Percentiles rank a stretch among this genome's conserved stretches.
These are phyloP conservation scores for Siniperca undulata DNA, from an alignment of 2,797 vertebrate genomes.

Conservation along the genomic window DNA sequence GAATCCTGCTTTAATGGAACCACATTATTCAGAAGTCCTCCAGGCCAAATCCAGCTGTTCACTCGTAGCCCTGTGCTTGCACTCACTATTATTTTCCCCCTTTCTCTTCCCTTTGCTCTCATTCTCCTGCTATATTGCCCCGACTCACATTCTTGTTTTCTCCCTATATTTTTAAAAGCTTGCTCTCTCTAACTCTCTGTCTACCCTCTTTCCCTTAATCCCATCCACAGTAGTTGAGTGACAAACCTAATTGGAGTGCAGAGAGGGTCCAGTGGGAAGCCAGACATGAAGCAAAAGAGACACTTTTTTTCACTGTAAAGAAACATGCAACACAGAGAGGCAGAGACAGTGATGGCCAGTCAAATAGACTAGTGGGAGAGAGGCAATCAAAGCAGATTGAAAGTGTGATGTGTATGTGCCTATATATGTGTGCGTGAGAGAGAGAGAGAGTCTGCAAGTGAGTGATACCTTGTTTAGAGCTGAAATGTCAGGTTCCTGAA, in stretches of 20 bases:
- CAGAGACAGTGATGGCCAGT: conserved; percentile 77
- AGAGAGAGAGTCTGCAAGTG: conserved; percentile 14
- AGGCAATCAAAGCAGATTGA: conserved; percentile 66
- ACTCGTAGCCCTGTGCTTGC: conserved; percentile 37
- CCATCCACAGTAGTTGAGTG: conserved; percentile 81
- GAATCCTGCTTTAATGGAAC: conserved; percentile 74
- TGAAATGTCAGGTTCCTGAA: conserved; percentile 54
- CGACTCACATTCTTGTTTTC: conserved; percentile 51
- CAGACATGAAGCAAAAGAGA: conserved; percentile 75
- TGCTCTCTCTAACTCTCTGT: conserved; percentile 6
- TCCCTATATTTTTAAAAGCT: conserved; percentile 41
- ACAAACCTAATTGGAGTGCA: conserved; percentile 85
- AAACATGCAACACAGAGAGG: conserved; percentile 68
- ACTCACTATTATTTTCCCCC: conserved; percentile 44
- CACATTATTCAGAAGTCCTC: conserved; percentile 80
- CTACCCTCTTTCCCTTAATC: conserved; percentile 70
- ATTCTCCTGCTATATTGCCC: conserved; percentile 41
- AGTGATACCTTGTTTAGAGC: conserved; percentile 57
- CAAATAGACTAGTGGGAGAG: conserved; percentile 69
- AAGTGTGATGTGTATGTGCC: conserved; percentile 7
- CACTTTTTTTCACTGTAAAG: conserved; percentile 67
- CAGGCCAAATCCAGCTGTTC: conserved; percentile 78
- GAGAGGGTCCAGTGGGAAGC: conserved; percentile 76
- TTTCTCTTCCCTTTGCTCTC: conserved; percentile 50
- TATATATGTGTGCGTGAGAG: not conserved